Conservation (phyloP, 1,140 invertebrate species). For the Asbolus verrucosus region DNA sequence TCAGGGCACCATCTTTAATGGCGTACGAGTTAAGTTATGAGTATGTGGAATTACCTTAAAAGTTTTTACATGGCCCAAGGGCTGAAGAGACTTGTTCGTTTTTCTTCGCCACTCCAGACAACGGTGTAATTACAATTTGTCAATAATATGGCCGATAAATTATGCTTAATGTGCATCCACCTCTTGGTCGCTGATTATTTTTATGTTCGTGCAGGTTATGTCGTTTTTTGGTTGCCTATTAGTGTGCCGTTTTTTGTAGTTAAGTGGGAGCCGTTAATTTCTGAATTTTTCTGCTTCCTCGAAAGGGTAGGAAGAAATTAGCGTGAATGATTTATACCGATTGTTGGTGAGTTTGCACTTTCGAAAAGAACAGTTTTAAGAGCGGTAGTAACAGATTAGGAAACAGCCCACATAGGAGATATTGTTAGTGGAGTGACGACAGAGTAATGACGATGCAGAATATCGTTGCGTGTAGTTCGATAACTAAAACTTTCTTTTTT, state of each 20-base stretch:
- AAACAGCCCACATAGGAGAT: conserved; percentile 17
- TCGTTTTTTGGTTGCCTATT: conserved; percentile 10
- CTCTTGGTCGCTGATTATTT: too few relatives aligned
- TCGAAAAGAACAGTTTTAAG: neutral
- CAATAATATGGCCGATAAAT: conserved; percentile 11
- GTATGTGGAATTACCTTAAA: neutral
- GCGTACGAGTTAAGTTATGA: neutral
- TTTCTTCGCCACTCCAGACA: neutral
- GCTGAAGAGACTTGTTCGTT: neutral
- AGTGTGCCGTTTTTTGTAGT: conserved; percentile 7
- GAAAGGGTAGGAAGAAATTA: conserved; percentile 24
- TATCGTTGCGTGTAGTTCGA: neutral
- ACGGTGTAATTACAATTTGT: conserved; percentile 1
- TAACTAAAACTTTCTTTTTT: too few relatives aligned
- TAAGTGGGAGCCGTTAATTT: neutral
- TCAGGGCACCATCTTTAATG: neutral
- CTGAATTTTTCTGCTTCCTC: neutral
- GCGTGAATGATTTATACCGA: conserved; percentile 4
- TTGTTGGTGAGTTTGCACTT: conserved; percentile 3
- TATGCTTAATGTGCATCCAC: neutral
- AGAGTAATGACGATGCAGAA: conserved; percentile 11
- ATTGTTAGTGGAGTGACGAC: conserved; percentile 1
- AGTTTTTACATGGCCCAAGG: neutral
- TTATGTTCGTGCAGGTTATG: too few relatives aligned
- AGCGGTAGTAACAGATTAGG: conserved; percentile 4